Conservation (phyloP, 2,888 invertebrate genomes). For the Leucophora obtusa region DNA sequence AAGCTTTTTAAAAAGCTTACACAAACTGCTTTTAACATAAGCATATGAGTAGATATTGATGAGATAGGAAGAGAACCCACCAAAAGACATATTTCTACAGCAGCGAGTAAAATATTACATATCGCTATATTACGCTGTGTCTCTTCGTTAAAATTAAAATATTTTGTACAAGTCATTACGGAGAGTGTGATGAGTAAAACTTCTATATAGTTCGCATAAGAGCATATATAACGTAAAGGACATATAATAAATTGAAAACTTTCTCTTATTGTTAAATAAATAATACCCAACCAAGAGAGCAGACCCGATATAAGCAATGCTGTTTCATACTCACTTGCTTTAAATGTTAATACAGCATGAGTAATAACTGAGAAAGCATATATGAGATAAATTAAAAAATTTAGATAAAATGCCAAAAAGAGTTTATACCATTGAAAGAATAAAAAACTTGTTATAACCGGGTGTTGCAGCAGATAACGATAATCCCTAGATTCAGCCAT, state of each 20-base stretch:
- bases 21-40: slow-evolving; percentile 89
- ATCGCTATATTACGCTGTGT: slow-evolving; percentile 84
- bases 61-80: slow-evolving; percentile 86
- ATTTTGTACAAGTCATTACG: slow-evolving; percentile 80
- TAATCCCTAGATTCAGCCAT: slow-evolving; percentile 85
- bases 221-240: slow-evolving; percentile 83
- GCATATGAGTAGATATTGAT: slow-evolving; percentile 87
- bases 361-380: slow-evolving; percentile 84
- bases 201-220: slow-evolving; percentile 87
- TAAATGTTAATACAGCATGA: slow-evolving; percentile 84
- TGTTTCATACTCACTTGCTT: slow-evolving; percentile 79
- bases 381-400: slow-evolving; percentile 84
- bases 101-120: slow-evolving; percentile 85
- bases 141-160: slow-evolving; percentile 79
- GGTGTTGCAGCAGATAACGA: slow-evolving; percentile 86
- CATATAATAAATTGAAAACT: slow-evolving; percentile 85
- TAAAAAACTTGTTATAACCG: slow-evolving; percentile 87
- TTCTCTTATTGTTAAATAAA: slow-evolving; percentile 83
- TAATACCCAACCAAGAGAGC: slow-evolving; percentile 81
- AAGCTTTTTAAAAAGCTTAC: slow-evolving; percentile 89
- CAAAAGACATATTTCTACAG: slow-evolving; percentile 86
- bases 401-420: slow-evolving; percentile 85
- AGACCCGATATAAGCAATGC: slow-evolving; percentile 77
- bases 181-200: slow-evolving; percentile 83
- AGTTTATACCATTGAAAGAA: slow-evolving; percentile 90